Evolutionary conservation across 2,888 invertebrate genomes (phyloP), one percentile per base, ranked within the genome.

Genomic region (Hirtodrosophila histrioides): DNA sequence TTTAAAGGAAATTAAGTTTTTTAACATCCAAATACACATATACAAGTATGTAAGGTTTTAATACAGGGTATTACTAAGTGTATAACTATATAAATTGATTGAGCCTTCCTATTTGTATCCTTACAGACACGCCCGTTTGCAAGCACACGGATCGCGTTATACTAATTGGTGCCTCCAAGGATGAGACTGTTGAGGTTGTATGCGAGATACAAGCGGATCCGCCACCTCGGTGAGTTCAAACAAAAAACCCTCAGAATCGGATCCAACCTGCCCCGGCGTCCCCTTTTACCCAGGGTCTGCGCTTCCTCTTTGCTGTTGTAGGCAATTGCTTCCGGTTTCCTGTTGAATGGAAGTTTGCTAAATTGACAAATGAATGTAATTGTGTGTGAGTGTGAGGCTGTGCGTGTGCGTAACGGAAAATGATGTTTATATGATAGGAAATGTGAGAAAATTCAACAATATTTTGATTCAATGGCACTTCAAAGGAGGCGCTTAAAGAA

Each of bases 121-220:
- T 86, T 92, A 4, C 93, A 97, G 97, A 96, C 91, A 95, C 96
- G 10, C 97, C 97, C 23, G 95, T 96, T 50, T 97, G 97, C 91
- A 95, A 91, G 79, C 91, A 93, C 87, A 92, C 93, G 80, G 95
- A 95, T 83, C 95, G 95, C 80, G 94, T 96, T 80, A 92, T 95
- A 68, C 95, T 97, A 89, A 96, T 97, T 85, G 97, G 97, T 12
- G 97, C 97, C 69, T 97, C 97, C 70, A 94, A 96, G 58, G 96
- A 96, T 73, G 97, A 97, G 93, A 95, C 95, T 57, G 94, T 97
- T 78, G 95, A 97, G 91, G 96, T 97, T 85, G 94, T 95, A 65
- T 98, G 97, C 92, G 96, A 96, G 92, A 96, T 97, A 88, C 97
- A 97, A 92, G 96, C 97, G 9, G 97, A 97, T 93, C 97, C 97